Base-by-base conservation (phyloP, 2,888 invertebrate species). In the Baccha elongata region DNA sequence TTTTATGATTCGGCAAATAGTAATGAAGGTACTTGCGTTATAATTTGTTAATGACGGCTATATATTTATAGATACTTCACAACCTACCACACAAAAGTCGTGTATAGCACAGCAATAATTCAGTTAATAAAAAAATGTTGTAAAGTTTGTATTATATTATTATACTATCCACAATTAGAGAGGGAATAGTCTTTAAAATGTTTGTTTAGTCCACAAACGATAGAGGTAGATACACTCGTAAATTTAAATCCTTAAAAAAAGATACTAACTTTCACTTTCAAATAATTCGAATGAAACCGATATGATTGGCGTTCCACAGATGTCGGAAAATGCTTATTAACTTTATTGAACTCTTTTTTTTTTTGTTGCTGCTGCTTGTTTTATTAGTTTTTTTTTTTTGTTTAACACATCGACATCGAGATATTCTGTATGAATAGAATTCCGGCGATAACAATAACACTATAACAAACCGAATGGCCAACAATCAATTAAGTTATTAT, bases 321-420 rank as follows among this genome's bases (percentile, higher is more conserved):
- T 68, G 71, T 68, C 32, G 60, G 65, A 23, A 50, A 55, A 75
- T 65, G 65, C 75, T 75, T 81, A 71, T 81, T 81, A 81, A 71
- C 53, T 71, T 81, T 81, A 83, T 83, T 72, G 81, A 75, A 42
- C 17, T 72, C 35, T 21, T n/a, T n/a, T n/a, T 65, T 80, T 69
- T 68, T 53, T 68, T 52, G 52, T 53, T 53, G 52, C 32, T 52
- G 52, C 44, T 65, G n/a, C n/a, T n/a, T n/a, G 42, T 72, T 83
- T 75, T 83, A 76, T 68, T 76, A 60, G 67, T 76, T 74, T 67
- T 72, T 81, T 75, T 75, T 75, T 81, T 50, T 55, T 75, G n/a
- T n/a, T 74, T 81, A 65, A 71, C 80, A 74, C 80, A 69, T 73
- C 32, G 64, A 21, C 17, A 29, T 40, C 40, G n/a, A 19, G 42